Evolutionary conservation across 2,888 invertebrate species (phyloP).

Genomic region (Drosophila atripex): DNA sequence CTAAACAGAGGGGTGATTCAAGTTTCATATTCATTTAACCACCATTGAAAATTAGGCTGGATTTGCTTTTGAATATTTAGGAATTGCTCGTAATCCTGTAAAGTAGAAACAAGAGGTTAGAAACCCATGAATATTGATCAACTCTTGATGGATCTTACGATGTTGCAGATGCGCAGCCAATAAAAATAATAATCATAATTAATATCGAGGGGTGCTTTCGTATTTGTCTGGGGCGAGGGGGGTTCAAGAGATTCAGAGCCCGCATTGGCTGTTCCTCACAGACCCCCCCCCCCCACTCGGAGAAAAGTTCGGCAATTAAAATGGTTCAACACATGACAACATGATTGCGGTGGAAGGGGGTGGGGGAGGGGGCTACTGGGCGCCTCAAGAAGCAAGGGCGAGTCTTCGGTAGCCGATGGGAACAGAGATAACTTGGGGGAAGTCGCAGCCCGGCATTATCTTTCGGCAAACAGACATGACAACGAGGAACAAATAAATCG

Average conservation of each 20-base stretch:
- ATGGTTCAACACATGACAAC: conserved; percentile 68
- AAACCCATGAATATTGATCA: conserved; percentile 1
- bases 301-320: conserved; percentile 76
- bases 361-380: no score
- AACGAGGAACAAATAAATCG: conserved; percentile 79
- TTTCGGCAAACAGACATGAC: conserved; percentile 77
- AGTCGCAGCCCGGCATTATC: conserved; percentile 70
- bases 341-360: conserved; percentile 18
- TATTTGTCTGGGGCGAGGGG: no score
- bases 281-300: conserved; percentile 9
- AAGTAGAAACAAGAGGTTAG: background rate
- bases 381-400: background rate
- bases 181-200: conserved; percentile 63
- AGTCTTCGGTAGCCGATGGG: no score
- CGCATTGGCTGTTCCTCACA: conserved; percentile 52
- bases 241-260: conserved; percentile 42
- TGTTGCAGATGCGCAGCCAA: conserved; percentile 62
- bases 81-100: background rate
- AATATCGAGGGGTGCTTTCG: conserved; percentile 66
- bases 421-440: background rate
- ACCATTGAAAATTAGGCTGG: conserved; percentile 14
- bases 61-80: conserved; percentile 20
- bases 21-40: conserved; percentile 4
- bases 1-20: conserved; percentile 11
- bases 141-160: background rate